Percentiles rank a stretch among this genome's conserved stretches.
phyloP scores from a whole-genome alignment of 2,113 vertebrate species.

The Strix uralensis region DNA sequence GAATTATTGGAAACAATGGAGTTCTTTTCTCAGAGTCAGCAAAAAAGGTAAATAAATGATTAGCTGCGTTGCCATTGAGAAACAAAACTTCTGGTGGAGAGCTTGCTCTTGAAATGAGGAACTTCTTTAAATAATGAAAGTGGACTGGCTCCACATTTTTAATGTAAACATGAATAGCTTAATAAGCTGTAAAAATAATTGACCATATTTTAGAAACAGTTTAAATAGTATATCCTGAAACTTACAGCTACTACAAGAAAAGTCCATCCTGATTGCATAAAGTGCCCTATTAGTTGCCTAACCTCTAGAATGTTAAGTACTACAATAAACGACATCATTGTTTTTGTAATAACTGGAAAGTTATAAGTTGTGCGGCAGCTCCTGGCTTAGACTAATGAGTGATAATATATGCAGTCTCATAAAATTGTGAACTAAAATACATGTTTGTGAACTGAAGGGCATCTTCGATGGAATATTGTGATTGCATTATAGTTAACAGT shows the following conservation, averaged over 20 bases:
- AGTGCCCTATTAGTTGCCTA: neutral
- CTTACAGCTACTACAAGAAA: neutral
- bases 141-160: rapidly evolving
- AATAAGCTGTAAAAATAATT: neutral
- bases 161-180: neutral
- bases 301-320: neutral
- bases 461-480: neutral
- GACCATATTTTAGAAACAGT: neutral
- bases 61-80: neutral
- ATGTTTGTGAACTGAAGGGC: neutral
- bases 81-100: neutral
- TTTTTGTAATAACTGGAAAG: neutral
- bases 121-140: neutral
- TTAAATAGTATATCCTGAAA: neutral
- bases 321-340: neutral
- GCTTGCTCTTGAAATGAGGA: neutral
- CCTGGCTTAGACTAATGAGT: neutral
- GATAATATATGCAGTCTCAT: neutral
- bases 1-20: slow-evolving; percentile 97
- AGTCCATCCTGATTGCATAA: neutral
- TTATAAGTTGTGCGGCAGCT: neutral
- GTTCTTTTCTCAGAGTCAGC: slow-evolving; percentile 98
- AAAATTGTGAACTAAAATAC: neutral
- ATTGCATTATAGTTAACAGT: neutral
- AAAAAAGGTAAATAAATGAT: slow-evolving; percentile 85